Base-by-base conservation (phyloP, 1,140 invertebrate genomes). In the Pogonognathellus flavescens region DNA sequence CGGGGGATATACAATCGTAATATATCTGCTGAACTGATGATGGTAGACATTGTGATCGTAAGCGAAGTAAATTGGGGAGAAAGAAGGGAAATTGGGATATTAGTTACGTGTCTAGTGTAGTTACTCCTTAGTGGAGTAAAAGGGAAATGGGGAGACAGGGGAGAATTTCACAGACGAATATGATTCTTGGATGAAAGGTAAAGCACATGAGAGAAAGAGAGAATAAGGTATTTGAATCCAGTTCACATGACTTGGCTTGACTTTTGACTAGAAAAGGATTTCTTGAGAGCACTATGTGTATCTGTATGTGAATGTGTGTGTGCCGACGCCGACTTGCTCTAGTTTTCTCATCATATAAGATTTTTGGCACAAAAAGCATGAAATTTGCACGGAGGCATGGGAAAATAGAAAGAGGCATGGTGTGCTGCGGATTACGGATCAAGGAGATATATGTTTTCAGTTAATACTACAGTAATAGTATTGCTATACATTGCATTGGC, bases 331-430 rank as follows among this genome's bases (percentile, higher is more conserved):
- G 62, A 20, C 20, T 49, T 76, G 70, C 70, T 76, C 70, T 16
- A 76, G 41, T 76, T 76, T 76, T 50, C 41, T 50, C 41, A 50
- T 50, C 70, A 41, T 76, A 76, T 76, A 31, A 76, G 25, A 76
- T 76, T 76, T 31, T 76, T 76, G 70, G 70, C 70, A 49, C 70
- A 76, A 76, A 76, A 76, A 76, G 41, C 70, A 49, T 49, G 62
- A 76, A 76, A 76, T 76, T 76, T 76, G 41, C 70, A 76, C 25
- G 41, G 70, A 76, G 70, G 41, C 9, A 76, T 76, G 31, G 70
- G 31, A 76, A 31, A 76, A 76, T 50, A 13, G 14, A 66, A 11
- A 13, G 14, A 8, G 31, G n/a, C 49, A 6, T 76, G 70, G 22
- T 76, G 25, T 50, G 31, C 31, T 50, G 70, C n/a, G 70, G 70